Conservation (phyloP, 2,113 vertebrate species). For the Oncorhynchus tshawytscha region DNA sequence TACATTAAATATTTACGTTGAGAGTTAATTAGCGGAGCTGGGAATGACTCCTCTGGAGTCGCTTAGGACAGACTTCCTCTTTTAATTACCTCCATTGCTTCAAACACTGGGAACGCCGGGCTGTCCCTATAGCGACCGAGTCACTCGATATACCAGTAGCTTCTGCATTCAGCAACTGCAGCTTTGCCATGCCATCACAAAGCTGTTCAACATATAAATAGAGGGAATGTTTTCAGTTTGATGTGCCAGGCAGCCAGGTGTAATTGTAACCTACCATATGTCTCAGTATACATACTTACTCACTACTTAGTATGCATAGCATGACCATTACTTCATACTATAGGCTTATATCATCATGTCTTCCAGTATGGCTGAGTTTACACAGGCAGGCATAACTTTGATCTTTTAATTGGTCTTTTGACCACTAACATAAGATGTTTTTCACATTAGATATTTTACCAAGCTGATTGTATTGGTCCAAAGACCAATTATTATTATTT, state of each 20-base stretch:
- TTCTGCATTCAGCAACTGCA: not conserved
- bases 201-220: not conserved
- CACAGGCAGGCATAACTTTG: no score
- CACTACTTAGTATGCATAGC: not conserved
- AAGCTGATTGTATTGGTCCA: no score
- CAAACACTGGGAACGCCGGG: not conserved
- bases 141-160: not conserved
- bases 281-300: not conserved
- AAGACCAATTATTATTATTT: no score
- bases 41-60: not conserved
- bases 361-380: no score
- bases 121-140: constrained; percentile 1
- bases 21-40: constrained; percentile 25
- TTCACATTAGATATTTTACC: no score
- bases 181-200: not conserved
- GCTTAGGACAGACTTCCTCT: constrained; percentile 1
- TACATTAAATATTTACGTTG: constrained; percentile 44
- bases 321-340: not conserved
- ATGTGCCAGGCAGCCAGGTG: not conserved
- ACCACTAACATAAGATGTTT: no score
- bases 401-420: no score
- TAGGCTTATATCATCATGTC: not conserved
- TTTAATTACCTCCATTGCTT: constrained; percentile 1
- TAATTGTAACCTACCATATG: not conserved
- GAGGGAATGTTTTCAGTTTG: not conserved